phyloP scores from a whole-genome alignment of 2,888 invertebrate genomes.

The Lutraria lutraria region DNA sequence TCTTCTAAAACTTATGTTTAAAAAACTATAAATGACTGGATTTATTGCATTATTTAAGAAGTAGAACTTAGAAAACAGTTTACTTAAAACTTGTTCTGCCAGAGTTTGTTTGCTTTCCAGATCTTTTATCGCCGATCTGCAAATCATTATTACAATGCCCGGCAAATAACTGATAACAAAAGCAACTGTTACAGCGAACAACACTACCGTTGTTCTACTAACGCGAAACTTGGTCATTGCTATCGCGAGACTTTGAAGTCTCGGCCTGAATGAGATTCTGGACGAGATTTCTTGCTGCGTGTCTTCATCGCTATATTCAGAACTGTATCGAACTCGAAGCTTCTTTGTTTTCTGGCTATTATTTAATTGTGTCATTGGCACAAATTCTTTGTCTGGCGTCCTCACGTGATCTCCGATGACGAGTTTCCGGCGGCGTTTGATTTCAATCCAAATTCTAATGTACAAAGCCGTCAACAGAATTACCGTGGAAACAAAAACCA shows the following conservation, averaged over 20 bases:
- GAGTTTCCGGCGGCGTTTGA: conserved; percentile 59
- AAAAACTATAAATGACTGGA: conserved; percentile 73
- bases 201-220: conserved; percentile 69
- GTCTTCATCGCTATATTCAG: conserved; percentile 76
- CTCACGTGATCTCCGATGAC: conserved; percentile 66
- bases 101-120: conserved; percentile 62
- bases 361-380: conserved; percentile 40
- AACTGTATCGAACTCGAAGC: conserved; percentile 68
- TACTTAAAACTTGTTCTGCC: conserved; percentile 69
- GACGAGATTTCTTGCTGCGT: conserved; percentile 32
- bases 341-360: conserved; percentile 48
- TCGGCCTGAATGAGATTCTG: conserved; percentile 46
- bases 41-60: conserved; percentile 73
- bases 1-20: conserved; percentile 68
- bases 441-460: conserved; percentile 74
- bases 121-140: conserved; percentile 65
- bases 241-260: conserved; percentile 62
- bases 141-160: conserved; percentile 69
- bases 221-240: conserved; percentile 63
- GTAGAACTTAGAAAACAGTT: conserved; percentile 71
- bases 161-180: conserved; percentile 72
- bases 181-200: conserved; percentile 73
- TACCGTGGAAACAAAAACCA: conserved; percentile 75
- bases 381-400: conserved; percentile 53
- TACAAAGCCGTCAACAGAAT: conserved; percentile 77